Evolutionary conservation across 2,797 vertebrate species (phyloP).

Genomic region (Mastacembelus armatus): DNA sequence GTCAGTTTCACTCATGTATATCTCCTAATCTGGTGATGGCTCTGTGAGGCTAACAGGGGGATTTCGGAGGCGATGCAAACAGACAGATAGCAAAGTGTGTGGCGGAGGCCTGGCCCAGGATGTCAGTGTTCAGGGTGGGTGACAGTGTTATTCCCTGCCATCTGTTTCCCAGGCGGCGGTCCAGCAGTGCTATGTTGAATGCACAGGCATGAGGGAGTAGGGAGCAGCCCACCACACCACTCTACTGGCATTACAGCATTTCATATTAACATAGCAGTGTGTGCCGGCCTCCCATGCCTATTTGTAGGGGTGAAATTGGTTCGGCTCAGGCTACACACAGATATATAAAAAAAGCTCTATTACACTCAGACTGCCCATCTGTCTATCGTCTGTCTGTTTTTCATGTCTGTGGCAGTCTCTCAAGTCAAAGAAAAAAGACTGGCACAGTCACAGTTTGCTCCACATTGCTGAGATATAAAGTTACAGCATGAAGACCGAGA

Average conservation of each 20-base stretch:
- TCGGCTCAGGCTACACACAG: slow-evolving; percentile 45
- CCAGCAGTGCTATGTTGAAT: slow-evolving; percentile 76
- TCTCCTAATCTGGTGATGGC: slow-evolving; percentile 78
- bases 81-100: slow-evolving; percentile 72
- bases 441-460: slow-evolving; percentile 40
- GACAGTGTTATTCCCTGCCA: slow-evolving; percentile 83
- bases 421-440: slow-evolving; percentile 45
- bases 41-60: slow-evolving; percentile 65
- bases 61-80: slow-evolving; percentile 66
- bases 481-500: slow-evolving; percentile 61
- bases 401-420: slow-evolving; percentile 54
- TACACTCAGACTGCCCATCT: slow-evolving; percentile 69
- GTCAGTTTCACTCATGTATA: slow-evolving; percentile 75
- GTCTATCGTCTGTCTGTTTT: slow-evolving; percentile 69
- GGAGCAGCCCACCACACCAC: slow-evolving; percentile 59
- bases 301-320: slow-evolving; percentile 54
- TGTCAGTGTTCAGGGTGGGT: slow-evolving; percentile 80
- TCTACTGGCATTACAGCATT: slow-evolving; percentile 56
- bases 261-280: slow-evolving; percentile 47
- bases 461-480: slow-evolving; percentile 51
- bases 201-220: slow-evolving; percentile 65
- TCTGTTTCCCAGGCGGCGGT: slow-evolving; percentile 84
- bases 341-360: slow-evolving; percentile 50
- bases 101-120: slow-evolving; percentile 71
- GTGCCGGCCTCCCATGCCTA: slow-evolving; percentile 38